Evolutionary conservation across 1,140 invertebrate genomes (phyloP).

Genomic region (Hermatobates lingyangjiaoensis): DNA sequence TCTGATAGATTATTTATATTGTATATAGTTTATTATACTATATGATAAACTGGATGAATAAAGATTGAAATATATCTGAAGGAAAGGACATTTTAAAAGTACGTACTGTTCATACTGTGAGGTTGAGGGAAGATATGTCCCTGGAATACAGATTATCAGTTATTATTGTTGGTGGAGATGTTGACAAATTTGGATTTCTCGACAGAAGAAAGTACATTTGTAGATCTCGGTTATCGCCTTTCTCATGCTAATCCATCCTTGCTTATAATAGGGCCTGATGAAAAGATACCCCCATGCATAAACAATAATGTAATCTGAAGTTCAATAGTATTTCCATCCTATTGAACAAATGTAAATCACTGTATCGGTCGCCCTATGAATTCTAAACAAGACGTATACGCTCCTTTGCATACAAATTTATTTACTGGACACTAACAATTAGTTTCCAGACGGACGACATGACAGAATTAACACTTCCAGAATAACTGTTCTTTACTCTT

Average conservation of each 20-base stretch:
- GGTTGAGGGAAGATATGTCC: neutral
- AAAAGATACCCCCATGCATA: conserved; percentile 9
- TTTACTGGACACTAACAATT: too few relatives aligned
- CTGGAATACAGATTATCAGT: conserved; percentile 2
- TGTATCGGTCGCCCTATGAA: neutral
- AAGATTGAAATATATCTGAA: too few relatives aligned
- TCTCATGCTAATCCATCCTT: conserved; percentile 7
- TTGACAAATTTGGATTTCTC: conserved; percentile 12
- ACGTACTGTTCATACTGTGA: conserved; percentile 4
- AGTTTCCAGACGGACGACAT: too few relatives aligned
- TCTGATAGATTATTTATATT: too few relatives aligned
- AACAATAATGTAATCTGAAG: conserved; percentile 13
- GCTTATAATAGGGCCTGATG: neutral
- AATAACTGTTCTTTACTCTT: too few relatives aligned
- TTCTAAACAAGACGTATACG: too few relatives aligned
- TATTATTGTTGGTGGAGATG: neutral
- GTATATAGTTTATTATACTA: too few relatives aligned
- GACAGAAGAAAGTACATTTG: neutral
- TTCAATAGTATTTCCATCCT: conserved; percentile 11
- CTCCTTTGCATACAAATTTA: too few relatives aligned
- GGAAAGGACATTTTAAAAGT: conserved; percentile 8
- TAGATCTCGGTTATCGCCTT: neutral
- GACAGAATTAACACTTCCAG: too few relatives aligned
- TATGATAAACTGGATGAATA: too few relatives aligned
- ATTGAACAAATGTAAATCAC: conserved; percentile 13